Evolutionary conservation across 2,113 vertebrate genomes (phyloP).

Genomic region (Peromyscus leucopus): DNA sequence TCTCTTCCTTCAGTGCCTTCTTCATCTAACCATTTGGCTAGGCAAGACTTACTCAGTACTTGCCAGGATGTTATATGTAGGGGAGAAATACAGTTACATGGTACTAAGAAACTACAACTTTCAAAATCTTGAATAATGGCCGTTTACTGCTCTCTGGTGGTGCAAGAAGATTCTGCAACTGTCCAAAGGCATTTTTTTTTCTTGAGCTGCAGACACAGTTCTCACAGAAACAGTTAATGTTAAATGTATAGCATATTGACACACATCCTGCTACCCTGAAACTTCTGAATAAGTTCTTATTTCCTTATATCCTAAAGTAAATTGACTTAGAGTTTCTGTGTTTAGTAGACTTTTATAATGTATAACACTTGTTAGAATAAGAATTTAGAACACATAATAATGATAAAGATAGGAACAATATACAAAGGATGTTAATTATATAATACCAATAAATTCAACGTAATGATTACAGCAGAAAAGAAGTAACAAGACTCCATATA

Average conservation of each 20-base stretch:
- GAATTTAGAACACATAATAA: neutral
- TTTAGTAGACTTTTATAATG: conserved; percentile 11
- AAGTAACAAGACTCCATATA: neutral
- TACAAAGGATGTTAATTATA: neutral
- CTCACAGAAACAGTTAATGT: neutral
- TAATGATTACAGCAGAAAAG: neutral
- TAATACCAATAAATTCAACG: neutral
- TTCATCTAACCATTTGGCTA: neutral
- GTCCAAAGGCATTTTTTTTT: neutral
- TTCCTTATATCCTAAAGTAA: neutral
- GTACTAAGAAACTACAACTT: neutral
- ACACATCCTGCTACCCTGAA: neutral
- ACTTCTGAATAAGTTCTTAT: neutral
- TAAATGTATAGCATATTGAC: neutral
- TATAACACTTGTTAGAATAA: neutral
- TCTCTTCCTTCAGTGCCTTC: neutral
- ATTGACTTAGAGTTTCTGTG: neutral
- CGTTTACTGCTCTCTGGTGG: conserved; percentile 77
- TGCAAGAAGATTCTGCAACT: neutral
- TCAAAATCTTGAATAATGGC: conserved; percentile 7
- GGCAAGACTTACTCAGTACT: neutral
- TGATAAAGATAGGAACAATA: neutral
- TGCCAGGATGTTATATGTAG: neutral
- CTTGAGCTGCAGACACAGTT: neutral
- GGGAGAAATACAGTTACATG: neutral